These are phyloP conservation scores for Chondrosia reniformis DNA, from an alignment of 37 sponge, comb jelly and placozoan species.

Conservation along the genomic window DNA sequence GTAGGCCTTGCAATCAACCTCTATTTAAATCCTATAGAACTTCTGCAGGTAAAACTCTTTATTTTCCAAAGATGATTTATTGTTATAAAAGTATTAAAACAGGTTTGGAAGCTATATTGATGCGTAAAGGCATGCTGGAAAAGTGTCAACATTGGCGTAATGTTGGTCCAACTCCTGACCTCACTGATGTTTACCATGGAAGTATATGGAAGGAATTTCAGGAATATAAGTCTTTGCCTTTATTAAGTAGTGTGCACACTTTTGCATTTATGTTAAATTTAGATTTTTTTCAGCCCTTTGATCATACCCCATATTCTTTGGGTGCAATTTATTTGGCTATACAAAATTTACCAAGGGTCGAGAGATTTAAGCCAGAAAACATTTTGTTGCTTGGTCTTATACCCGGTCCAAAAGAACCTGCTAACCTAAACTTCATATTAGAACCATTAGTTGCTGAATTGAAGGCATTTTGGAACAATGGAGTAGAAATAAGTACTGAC, in stretches of 20 bases:
- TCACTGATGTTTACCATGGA: conserved; percentile 54
- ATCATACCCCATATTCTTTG: conserved; percentile 33
- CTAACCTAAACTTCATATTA: conserved; percentile 24
- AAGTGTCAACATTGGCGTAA: too few species aligned
- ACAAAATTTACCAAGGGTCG: conserved; percentile 33
- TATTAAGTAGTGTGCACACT: not conserved
- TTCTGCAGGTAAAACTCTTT: too few species aligned
- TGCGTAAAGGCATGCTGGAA: too few species aligned
- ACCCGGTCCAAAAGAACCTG: conserved; percentile 53
- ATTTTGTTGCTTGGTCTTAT: conserved; percentile 36
- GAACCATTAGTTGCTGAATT: conserved; percentile 39
- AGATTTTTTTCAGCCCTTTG: conserved; percentile 57
- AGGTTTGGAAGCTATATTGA: too few species aligned
- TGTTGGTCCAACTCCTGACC: too few species aligned
- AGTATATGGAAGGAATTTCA: conserved; percentile 34
- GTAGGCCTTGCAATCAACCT: too few species aligned
- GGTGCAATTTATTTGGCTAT: conserved; percentile 48
- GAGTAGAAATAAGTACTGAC: not conserved
- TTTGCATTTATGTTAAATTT: conserved; percentile 43
- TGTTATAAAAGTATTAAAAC: too few species aligned
- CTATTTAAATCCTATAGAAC: too few species aligned
- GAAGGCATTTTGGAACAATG: conserved; percentile 11
- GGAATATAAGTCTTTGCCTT: not conserved
- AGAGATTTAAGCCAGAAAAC: conserved; percentile 36
- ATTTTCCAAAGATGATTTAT: too few species aligned